A percentile compares a stretch with the other conserved stretches of the same genome.
These are phyloP conservation scores for Trachurus trachurus DNA, from an alignment of 2,797 vertebrate species.

Conservation along the genomic window DNA sequence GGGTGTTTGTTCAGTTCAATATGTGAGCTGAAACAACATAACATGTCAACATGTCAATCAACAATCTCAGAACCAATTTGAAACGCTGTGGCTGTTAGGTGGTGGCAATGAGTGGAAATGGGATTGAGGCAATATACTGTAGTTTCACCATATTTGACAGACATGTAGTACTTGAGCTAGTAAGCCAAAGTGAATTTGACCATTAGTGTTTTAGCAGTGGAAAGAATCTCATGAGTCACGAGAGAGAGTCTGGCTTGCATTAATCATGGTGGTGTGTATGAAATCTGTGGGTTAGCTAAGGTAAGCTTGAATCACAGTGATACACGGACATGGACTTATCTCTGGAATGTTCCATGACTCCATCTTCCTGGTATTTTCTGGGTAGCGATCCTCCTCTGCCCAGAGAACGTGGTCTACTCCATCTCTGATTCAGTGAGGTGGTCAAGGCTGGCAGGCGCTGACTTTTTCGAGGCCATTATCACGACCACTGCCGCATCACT, in stretches of 20 bases:
- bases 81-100: background rate
- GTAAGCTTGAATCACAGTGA: constrained; percentile 33
- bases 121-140: background rate
- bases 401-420: constrained; percentile 32
- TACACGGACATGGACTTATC: constrained; percentile 17
- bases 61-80: background rate
- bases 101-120: background rate
- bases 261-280: constrained; percentile 23
- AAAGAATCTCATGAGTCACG: constrained; percentile 14
- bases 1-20: constrained; percentile 36
- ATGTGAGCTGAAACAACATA: constrained; percentile 17
- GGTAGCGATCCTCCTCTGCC: constrained; percentile 41
- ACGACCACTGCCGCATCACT: constrained; percentile 58
- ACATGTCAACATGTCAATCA: background rate
- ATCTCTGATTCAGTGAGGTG: constrained; percentile 47
- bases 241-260: background rate
- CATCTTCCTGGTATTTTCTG: constrained; percentile 41
- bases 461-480: constrained; percentile 70
- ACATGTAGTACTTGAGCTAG: background rate
- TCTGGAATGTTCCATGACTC: constrained; percentile 75
- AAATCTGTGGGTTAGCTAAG: constrained; percentile 34
- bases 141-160: background rate
- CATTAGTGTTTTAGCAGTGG: background rate
- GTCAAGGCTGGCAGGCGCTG: constrained; percentile 56
- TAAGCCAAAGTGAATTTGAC: constrained; percentile 1